A percentile compares a stretch with the other conserved stretches of the same genome.
Evolutionary conservation across 2,113 vertebrate genomes (phyloP).

Genomic region (Strix uralensis): DNA sequence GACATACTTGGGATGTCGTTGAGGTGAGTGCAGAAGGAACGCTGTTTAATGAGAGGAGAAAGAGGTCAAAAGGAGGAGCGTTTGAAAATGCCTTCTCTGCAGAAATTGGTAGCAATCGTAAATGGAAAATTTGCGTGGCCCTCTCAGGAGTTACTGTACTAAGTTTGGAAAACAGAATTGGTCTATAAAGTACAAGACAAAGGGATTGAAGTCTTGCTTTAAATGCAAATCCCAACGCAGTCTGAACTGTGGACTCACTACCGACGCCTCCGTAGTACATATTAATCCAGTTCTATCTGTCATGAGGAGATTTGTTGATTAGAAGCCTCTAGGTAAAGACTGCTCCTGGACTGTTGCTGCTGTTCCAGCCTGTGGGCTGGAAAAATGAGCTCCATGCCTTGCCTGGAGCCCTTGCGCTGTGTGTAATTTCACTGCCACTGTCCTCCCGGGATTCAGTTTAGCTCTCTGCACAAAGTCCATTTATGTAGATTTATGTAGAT

Average conservation of each 20-base stretch:
- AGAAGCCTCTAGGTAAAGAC: conserved; percentile 41
- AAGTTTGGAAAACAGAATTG: not conserved
- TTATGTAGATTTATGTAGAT: conserved; percentile 47
- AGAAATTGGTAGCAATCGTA: not conserved
- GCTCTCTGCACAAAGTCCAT: not conserved
- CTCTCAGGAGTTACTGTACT: not conserved
- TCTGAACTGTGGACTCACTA: not conserved
- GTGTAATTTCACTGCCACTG: not conserved
- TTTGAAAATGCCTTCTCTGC: not conserved
- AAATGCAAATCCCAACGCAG: not conserved
- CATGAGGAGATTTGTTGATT: conserved; percentile 50
- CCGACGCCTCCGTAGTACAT: not conserved
- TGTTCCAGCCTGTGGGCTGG: conserved; percentile 39
- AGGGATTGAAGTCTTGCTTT: conserved; percentile 16
- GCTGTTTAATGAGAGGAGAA: not conserved
- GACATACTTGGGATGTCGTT: not conserved
- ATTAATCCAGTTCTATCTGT: conserved; percentile 53
- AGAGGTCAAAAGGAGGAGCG: not conserved
- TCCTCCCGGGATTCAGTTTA: not conserved
- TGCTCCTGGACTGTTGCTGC: not conserved
- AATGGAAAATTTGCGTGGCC: not conserved
- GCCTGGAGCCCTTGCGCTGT: not conserved
- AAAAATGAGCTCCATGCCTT: conserved; percentile 35
- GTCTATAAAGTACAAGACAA: not conserved
- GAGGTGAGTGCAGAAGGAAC: not conserved